These are phyloP conservation scores for Acanthococcus lagerstroemiae DNA, from an alignment of 2,888 invertebrate species.

Conservation along the genomic window DNA sequence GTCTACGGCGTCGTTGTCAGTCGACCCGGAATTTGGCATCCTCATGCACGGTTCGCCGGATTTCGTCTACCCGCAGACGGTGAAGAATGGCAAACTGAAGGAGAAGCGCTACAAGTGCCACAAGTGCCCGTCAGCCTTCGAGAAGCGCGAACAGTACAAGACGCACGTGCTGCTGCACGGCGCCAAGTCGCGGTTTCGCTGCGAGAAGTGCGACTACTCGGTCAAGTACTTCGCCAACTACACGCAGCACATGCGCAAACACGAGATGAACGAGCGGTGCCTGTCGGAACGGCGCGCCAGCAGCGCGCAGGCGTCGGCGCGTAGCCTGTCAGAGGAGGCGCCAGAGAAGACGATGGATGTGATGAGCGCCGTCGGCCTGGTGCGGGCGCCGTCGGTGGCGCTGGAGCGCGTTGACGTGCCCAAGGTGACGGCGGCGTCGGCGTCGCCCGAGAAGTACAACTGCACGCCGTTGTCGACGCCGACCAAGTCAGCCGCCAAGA, in stretches of 20 bases:
- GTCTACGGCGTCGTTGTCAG: slow-evolving; percentile 33
- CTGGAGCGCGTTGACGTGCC: neutral
- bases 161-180: slow-evolving; percentile 73
- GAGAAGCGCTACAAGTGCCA: slow-evolving; percentile 72
- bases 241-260: slow-evolving; percentile 70
- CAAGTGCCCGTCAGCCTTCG: slow-evolving; percentile 79
- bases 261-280: slow-evolving; percentile 43
- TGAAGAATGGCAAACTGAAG: slow-evolving; percentile 62
- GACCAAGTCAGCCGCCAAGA: slow-evolving; percentile 42
- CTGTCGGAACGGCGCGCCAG: slow-evolving; percentile 15
- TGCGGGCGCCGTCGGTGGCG: neutral
- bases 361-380: neutral
- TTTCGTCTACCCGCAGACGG: slow-evolving; percentile 62
- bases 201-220: slow-evolving; percentile 76
- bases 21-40: slow-evolving; percentile 58
- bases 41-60: slow-evolving; percentile 65
- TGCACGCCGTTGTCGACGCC: neutral
- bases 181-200: slow-evolving; percentile 69
- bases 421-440: neutral
- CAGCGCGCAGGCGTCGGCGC: slow-evolving; percentile 2
- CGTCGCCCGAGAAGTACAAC: neutral
- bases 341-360: neutral
- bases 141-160: slow-evolving; percentile 73
- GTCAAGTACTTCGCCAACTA: slow-evolving; percentile 78
- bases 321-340: neutral